Evolutionary conservation across 2,797 vertebrate species (phyloP).

Genomic region (Hozukius guyotensis): DNA sequence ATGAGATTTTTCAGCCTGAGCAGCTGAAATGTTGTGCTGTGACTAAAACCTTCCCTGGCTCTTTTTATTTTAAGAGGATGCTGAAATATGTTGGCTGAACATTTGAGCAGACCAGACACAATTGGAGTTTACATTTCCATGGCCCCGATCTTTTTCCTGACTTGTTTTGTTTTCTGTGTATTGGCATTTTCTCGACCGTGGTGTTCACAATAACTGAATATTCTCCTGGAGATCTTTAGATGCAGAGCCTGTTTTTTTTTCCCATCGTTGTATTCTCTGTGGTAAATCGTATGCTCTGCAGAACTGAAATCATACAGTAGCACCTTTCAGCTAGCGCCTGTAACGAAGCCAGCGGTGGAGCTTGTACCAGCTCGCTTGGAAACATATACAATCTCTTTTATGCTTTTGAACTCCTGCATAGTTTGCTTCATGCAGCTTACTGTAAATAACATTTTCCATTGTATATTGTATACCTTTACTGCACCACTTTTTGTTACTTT

Average conservation of each 20-base stretch:
- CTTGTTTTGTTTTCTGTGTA: too few relatives aligned
- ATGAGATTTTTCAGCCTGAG: slow-evolving; percentile 9
- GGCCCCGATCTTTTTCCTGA: neutral
- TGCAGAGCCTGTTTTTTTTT: neutral
- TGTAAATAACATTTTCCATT: neutral
- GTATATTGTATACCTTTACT: neutral
- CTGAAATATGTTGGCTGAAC: neutral
- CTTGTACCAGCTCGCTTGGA: neutral
- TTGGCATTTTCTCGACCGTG: neutral
- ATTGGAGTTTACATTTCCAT: neutral
- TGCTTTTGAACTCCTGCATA: slow-evolving; percentile 11
- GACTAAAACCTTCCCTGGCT: neutral
- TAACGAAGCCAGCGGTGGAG: slow-evolving; percentile 11
- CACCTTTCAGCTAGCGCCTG: slow-evolving; percentile 6
- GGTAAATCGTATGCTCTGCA: neutral
- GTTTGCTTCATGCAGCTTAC: slow-evolving; percentile 2
- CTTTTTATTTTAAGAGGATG: neutral
- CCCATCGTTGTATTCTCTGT: neutral
- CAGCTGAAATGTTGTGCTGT: neutral
- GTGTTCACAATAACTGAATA: neutral
- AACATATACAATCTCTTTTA: slow-evolving; percentile 17
- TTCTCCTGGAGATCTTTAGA: too few relatives aligned
- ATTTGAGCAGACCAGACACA: neutral
- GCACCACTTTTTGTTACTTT: neutral
- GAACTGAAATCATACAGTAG: slow-evolving; percentile 3